A percentile compares a stretch with the other conserved stretches of the same genome.
Evolutionary conservation across 2,113 vertebrate genomes (phyloP).

Genomic region (Nerophis ophidion): DNA sequence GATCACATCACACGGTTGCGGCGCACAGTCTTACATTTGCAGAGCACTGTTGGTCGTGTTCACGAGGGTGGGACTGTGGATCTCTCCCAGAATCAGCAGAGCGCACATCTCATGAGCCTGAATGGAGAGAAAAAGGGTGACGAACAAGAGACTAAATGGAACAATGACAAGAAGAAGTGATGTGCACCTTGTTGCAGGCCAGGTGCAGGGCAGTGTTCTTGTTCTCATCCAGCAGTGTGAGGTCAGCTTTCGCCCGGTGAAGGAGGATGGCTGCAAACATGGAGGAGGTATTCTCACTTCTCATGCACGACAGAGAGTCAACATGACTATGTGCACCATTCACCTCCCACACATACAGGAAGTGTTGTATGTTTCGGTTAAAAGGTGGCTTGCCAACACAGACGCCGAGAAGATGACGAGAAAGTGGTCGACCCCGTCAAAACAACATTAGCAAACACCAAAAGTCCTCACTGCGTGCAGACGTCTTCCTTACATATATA

Average conservation of each 20-base stretch:
- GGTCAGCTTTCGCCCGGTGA: constrained; percentile 87
- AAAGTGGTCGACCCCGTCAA: too few species aligned
- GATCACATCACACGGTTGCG: not conserved
- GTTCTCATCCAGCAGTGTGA: constrained; percentile 90
- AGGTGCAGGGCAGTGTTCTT: constrained; percentile 98
- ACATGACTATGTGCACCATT: too few species aligned
- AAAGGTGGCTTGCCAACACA: too few species aligned
- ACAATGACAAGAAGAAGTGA: not conserved
- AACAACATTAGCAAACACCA: too few species aligned
- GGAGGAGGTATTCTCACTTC: too few species aligned
- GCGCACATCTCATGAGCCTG: constrained; percentile 98
- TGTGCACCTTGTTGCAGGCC: constrained; percentile 91
- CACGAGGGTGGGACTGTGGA: constrained; percentile 93
- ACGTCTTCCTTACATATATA: too few species aligned
- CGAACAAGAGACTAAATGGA: not conserved
- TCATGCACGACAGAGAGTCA: too few species aligned
- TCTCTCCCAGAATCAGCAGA: constrained; percentile 96
- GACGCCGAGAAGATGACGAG: too few species aligned
- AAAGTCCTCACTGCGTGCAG: too few species aligned
- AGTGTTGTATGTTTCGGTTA: too few species aligned
- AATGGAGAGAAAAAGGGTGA: constrained; percentile 2
- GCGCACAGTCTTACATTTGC: constrained; percentile 84
- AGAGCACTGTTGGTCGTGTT: constrained; percentile 93
- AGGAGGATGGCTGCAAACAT: constrained; percentile 82
- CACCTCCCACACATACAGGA: too few species aligned